These are phyloP conservation scores for Tethya wilhelma DNA, from an alignment of 37 sponge, comb jelly and placozoan genomes.

Conservation along the genomic window DNA sequence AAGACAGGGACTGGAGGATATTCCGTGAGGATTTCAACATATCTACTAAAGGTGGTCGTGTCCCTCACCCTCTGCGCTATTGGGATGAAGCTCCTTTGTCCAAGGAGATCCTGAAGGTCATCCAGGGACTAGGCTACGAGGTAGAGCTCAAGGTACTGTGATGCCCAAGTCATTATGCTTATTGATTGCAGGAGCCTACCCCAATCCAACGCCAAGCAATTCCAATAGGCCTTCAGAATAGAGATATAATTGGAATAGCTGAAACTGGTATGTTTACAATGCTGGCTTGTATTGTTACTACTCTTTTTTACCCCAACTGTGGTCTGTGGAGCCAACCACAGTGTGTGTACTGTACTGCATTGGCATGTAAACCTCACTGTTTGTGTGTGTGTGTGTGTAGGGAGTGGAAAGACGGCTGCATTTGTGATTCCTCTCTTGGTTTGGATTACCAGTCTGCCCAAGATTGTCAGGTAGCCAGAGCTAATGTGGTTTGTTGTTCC, in stretches of 20 bases:
- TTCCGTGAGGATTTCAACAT: slow-evolving; percentile 97
- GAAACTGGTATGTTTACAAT: slow-evolving; percentile 79
- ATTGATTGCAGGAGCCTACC: slow-evolving; percentile 81
- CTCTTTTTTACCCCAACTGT: background rate
- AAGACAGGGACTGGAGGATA: slow-evolving; percentile 97
- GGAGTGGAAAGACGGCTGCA: slow-evolving; percentile 98
- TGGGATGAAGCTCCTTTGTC: slow-evolving; percentile 89
- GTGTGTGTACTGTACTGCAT: too few relatives aligned
- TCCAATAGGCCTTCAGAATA: slow-evolving; percentile 96
- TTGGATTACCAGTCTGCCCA: slow-evolving; percentile 94
- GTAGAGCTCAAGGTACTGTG: slow-evolving; percentile 4
- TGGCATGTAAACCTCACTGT: too few relatives aligned
- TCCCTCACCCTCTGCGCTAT: slow-evolving; percentile 85
- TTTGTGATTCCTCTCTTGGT: slow-evolving; percentile 95
- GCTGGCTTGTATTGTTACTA: background rate
- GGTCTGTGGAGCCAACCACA: too few relatives aligned
- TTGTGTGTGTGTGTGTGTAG: slow-evolving; percentile 8
- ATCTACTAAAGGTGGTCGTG: slow-evolving; percentile 89
- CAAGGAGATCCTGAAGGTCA: slow-evolving; percentile 74
- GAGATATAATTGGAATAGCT: slow-evolving; percentile 98
- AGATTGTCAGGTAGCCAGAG: slow-evolving; percentile 77
- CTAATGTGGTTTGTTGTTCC: too few relatives aligned
- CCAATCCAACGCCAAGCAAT: slow-evolving; percentile 98
- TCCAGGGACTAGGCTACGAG: slow-evolving; percentile 78
- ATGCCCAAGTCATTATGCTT: background rate